These are phyloP conservation scores for Caradrina kadenii DNA, from an alignment of 2,888 invertebrate genomes.

Conservation along the genomic window DNA sequence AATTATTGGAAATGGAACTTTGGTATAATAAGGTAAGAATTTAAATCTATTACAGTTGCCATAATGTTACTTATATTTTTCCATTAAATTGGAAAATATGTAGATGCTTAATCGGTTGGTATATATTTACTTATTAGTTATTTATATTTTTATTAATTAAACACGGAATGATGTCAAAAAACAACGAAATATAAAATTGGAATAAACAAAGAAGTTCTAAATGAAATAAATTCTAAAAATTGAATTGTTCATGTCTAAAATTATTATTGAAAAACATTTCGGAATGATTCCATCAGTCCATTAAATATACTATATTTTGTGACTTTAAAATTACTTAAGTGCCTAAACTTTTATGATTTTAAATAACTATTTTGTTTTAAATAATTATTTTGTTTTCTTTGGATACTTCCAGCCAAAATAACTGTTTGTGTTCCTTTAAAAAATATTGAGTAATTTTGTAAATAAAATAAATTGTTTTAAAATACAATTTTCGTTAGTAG, in stretches of 20 bases:
- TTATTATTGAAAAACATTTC: conserved; percentile 45
- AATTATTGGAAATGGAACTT: conserved; percentile 46
- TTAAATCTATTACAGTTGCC: conserved; percentile 37
- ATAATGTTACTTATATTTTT: conserved; percentile 5
- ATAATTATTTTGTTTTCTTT: conserved; percentile 53
- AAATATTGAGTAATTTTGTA: conserved; percentile 45
- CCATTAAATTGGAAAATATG: neutral
- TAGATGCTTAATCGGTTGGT: conserved; percentile 17
- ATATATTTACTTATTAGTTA: conserved; percentile 3
- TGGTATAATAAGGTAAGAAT: conserved; percentile 28
- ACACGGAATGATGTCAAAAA: conserved; percentile 40
- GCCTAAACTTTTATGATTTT: conserved; percentile 34
- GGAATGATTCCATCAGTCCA: conserved; percentile 76
- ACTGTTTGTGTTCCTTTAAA: conserved; percentile 33
- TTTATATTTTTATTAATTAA: conserved; percentile 11
- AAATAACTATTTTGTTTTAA: conserved; percentile 11
- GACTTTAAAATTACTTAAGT: conserved; percentile 40
- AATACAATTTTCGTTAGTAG: neutral
- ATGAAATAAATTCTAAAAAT: conserved; percentile 38
- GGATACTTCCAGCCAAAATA: conserved; percentile 40
- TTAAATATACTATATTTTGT: conserved; percentile 44
- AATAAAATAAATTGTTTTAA: neutral
- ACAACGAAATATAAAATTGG: conserved; percentile 26
- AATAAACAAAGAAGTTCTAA: conserved; percentile 23
- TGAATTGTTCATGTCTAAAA: conserved; percentile 44